phyloP scores from a whole-genome alignment of 2,797 vertebrate species.

The Lophius americanus region DNA sequence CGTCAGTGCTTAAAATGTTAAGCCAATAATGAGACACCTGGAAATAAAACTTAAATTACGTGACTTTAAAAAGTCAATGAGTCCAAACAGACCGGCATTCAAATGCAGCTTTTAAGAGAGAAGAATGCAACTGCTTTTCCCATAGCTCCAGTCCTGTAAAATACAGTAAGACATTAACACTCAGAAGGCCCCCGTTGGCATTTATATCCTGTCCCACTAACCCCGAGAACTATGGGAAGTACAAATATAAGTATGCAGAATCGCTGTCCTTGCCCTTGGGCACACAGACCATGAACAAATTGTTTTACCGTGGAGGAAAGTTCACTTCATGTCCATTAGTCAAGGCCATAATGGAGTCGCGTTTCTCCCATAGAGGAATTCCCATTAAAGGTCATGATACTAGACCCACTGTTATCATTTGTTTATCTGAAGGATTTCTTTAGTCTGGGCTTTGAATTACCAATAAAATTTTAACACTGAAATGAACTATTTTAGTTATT shows the following conservation, averaged over 20 bases:
- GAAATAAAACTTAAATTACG: constrained; percentile 13
- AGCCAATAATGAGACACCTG: constrained; percentile 8
- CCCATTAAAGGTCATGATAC: constrained; percentile 63
- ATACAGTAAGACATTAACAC: constrained; percentile 66
- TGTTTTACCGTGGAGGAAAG: constrained; percentile 64
- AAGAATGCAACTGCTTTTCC: constrained; percentile 36
- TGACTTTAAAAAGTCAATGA: constrained; percentile 19
- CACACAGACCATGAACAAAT: constrained; percentile 52
- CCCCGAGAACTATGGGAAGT: constrained; percentile 75
- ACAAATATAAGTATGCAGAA: constrained; percentile 75
- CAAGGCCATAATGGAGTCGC: constrained; percentile 53
- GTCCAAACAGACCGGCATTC: neutral
- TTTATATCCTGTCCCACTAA: constrained; percentile 54
- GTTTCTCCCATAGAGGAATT: constrained; percentile 62
- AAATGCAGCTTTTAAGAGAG: constrained; percentile 19
- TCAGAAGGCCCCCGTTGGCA: constrained; percentile 51
- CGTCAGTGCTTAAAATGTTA: constrained; percentile 1
- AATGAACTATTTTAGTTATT: neutral
- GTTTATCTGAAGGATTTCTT: constrained; percentile 31
- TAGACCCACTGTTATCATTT: constrained; percentile 52
- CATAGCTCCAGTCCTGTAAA: constrained; percentile 60
- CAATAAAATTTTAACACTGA: too few relatives aligned
- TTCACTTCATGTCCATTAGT: constrained; percentile 63
- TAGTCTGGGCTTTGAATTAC: constrained; percentile 33
- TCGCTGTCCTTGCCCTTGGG: constrained; percentile 56